Base-by-base conservation (phyloP, 2,797 vertebrate species). In the Gastrophryne carolinensis region DNA sequence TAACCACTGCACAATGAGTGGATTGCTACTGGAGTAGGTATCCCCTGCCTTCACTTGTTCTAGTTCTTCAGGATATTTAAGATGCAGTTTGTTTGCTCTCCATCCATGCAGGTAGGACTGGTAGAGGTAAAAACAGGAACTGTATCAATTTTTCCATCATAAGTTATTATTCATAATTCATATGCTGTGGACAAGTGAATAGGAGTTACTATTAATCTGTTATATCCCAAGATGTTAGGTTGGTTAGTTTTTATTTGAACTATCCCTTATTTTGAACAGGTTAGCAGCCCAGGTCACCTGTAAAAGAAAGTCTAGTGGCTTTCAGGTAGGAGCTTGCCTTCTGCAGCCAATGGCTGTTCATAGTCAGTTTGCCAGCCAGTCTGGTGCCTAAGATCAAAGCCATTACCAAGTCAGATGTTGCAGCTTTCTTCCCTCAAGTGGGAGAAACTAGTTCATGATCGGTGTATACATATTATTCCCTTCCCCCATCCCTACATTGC, bases 61-160 rank as follows among this genome's bases (percentile, higher is more conserved):
- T 80, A 83, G 83, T 84, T 85, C 84, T 83, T 84, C 1, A 35
- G 84, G 84, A 84, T 82, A 84, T 82, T 84, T 82, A 81, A 60
- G 17, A 82, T 35, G 81, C 82, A 84, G 82, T 86, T 82, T 39
- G 76, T 82, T 82, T 83, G 81, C 83, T 0, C 12, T 49, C 80
- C 79, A 82, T 76, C 73, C 21, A 50, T 13, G 21, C 13, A 17
- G 52, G 37, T 35, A 19, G 62, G 50, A 34, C 44, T 50, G 29
- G 41, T 10, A 65, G 41, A 52, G 2, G 37, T 52, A 52, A 34
- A 66, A 73, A 49, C 37, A 50, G 47, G 29, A 67, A 67, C 62
- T 61, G 24, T 37, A 75, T 44, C 54, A 66, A 30, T 29, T 12
- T 58, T 67, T 75, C 64, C 64, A 52, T 62, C 54, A 62, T 68